phyloP scores from a whole-genome alignment of 2,113 vertebrate species.

The Taxidea taxus region DNA sequence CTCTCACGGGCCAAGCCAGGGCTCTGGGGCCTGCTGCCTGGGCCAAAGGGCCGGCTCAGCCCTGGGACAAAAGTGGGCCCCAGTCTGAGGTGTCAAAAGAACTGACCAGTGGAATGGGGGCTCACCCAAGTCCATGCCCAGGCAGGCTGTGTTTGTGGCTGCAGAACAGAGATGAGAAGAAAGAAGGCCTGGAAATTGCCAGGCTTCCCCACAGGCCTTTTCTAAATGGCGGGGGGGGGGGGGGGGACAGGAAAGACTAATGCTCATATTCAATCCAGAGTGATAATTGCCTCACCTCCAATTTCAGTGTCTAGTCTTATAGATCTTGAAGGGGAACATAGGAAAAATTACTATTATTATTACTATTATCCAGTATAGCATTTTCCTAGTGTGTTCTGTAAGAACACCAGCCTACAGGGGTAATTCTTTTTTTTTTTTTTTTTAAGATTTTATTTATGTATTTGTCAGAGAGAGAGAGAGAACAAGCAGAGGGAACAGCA shows the following conservation, averaged over 20 bases:
- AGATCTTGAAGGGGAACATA: not conserved
- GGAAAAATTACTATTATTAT: not conserved
- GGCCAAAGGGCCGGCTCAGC: not conserved
- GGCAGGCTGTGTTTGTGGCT: not conserved
- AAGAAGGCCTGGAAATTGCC: not conserved
- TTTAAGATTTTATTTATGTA: not conserved
- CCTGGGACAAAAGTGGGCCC: not conserved
- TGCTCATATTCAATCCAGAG: not conserved
- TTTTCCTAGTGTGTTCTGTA: not conserved
- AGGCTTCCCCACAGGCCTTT: not conserved
- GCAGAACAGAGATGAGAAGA: not conserved
- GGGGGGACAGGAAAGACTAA: not conserved
- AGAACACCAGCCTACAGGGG: not conserved
- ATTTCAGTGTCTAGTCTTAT: not conserved
- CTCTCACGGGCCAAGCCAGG: not conserved
- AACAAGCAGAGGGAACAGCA: no score
- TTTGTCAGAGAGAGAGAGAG: not conserved
- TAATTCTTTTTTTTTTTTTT: not conserved
- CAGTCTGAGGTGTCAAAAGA: not conserved
- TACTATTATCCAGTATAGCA: not conserved
- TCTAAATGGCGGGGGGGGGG: not conserved
- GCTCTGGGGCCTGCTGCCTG: not conserved
- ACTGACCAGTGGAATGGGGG: not conserved
- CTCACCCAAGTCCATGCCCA: not conserved
- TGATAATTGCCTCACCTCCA: not conserved